A percentile compares a stretch with the other conserved stretches of the same genome.
phyloP scores from a whole-genome alignment of 1,140 invertebrate species.

The Pseudoatta argentina region DNA sequence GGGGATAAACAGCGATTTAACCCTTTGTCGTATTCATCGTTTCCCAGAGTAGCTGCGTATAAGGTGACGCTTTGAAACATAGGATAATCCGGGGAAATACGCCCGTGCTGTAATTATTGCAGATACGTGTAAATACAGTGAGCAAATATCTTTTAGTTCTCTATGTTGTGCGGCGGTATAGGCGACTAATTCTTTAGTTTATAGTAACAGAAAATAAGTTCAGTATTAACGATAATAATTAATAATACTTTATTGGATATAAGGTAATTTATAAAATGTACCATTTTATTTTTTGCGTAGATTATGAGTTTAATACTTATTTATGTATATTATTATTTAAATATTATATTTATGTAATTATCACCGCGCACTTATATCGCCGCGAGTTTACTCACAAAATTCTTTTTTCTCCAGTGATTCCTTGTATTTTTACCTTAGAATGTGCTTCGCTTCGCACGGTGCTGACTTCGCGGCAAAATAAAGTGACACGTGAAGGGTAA shows the following conservation, averaged over 20 bases:
- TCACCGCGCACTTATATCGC: background rate
- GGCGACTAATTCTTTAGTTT: background rate
- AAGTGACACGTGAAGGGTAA: conserved; percentile 44
- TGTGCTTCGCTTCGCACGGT: conserved; percentile 39
- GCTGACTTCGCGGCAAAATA: conserved; percentile 37
- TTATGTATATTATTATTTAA: background rate
- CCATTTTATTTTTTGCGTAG: background rate
- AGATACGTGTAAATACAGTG: conserved; percentile 31
- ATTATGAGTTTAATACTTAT: background rate
- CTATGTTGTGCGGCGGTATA: background rate
- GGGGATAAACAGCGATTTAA: conserved; percentile 53
- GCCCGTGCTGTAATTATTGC: conserved; percentile 8
- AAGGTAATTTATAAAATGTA: background rate
- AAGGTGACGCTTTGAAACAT: conserved; percentile 48
- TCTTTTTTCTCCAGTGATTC: background rate
- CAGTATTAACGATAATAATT: background rate
- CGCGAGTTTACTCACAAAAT: conserved; percentile 12
- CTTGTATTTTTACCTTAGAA: conserved; percentile 28
- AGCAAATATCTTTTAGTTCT: background rate
- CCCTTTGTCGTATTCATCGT: conserved; percentile 21
- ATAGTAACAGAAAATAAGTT: background rate
- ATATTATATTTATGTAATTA: background rate
- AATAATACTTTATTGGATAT: background rate
- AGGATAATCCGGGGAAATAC: background rate
- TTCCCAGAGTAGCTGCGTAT: conserved; percentile 37